Base-by-base conservation (phyloP, 2,113 vertebrate species). In the Zosterops pallidus region DNA sequence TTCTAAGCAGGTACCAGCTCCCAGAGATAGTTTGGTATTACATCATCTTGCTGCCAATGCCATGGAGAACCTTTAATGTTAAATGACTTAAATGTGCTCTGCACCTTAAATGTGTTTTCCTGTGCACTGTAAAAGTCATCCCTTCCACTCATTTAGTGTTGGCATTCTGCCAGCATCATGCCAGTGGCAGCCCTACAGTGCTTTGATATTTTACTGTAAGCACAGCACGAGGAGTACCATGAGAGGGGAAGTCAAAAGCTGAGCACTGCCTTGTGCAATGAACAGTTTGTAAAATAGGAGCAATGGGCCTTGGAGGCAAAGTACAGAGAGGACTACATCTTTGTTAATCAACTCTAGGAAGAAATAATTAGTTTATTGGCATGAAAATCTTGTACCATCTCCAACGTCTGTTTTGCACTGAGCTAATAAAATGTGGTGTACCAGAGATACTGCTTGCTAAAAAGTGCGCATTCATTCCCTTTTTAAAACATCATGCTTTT, bases 311-410 rank as follows among this genome's bases (percentile, higher is more conserved):
- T 89, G 83, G 18, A 79, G 62, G 71, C 70, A 88, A 88, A 50
- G 37, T 28, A 41, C 5, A 68, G 71, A 56, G 29, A 81, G 44
- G 56, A 46, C n/a, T 90, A 69, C 24, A 49, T 77, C 50, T 90
- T 83, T 94, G 46, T 28, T 92, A 74, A 77, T 93, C 67, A 85
- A 12, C 3, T 3, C 82, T 74, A 74, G 46, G 67, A 74, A 91
- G 69, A 91, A 87, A 63, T 67, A 80, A 80, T 88, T 83, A 74
- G 29, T 35, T 90, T 80, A 74, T 59, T 89, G 82, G 50, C 84
- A 70, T 74, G 50, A 72, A 96, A 77, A 86, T 39, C 47, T 83
- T 84, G 44, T 82, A 57, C 62, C 23, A 13, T 84, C 63, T 92
- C 84, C 63, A 70, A 28, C 0, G 2, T 68, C 81, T 92, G 42